Base-by-base conservation (phyloP, 1,140 invertebrate genomes). In the Pseudoatta argentina region DNA sequence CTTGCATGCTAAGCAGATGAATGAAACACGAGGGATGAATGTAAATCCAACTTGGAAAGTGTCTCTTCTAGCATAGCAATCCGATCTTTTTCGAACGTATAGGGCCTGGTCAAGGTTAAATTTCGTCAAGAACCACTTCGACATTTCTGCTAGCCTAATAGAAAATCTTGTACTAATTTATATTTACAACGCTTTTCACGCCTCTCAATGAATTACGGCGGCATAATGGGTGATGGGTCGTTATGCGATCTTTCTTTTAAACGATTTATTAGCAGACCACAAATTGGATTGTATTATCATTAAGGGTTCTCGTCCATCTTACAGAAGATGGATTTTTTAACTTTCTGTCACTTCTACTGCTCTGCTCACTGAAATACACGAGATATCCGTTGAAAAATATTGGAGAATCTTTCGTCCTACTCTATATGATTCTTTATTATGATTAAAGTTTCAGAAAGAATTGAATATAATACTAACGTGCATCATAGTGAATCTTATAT, bases 141-240 rank as follows among this genome's bases (percentile, higher is more conserved):
- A 1, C 1, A 8, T 57, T 89, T 81, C 91, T 93, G 87, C 57
- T 72, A 67, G 48, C 92, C 93, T 92, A 81, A 27, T 94, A 90
- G 76, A 89, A 94, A 94, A 93, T 94, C 94, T 94, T 93, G 87
- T 86, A 93, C 92, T 94, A 95, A 95, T 95, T 95, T 94, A 94
- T 94, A 94, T 94, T 94, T 93, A 93, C 92, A 94, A 95, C 92
- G 86, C 81, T 92, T 93, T 92, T 93, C 90, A 92, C 93, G 91
- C 91, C 91, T 94, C 77, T 27, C 53, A 88, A 91, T 91, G 87
- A 91, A 91, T 89, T 88, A 83, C 87, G n/a, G 77, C 44, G 34
- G 78, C 72, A 71, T 89, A 91, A 92, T 93, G 88, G 88, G 57
- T 59, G 69, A 39, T 16, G 14, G 34, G 34, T 39, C 61, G 10